These are phyloP conservation scores for Tragulus kanchil DNA, from an alignment of 2,113 vertebrate genomes.

Conservation along the genomic window DNA sequence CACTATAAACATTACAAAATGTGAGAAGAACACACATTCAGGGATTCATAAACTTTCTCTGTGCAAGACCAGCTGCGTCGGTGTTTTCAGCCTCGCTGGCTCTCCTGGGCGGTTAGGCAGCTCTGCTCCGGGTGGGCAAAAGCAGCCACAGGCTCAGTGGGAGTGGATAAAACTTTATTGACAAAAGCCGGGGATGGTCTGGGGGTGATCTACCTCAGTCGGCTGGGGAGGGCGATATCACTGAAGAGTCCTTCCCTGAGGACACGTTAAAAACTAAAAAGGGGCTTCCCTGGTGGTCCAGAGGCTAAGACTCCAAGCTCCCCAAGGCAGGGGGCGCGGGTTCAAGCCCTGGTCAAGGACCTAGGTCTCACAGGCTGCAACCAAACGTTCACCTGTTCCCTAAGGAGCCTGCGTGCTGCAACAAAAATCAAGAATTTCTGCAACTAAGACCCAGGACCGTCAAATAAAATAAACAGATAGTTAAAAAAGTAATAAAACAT, in stretches of 20 bases:
- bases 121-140: neutral
- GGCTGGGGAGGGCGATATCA: neutral
- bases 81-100: neutral
- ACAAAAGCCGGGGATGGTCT: neutral
- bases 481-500: neutral
- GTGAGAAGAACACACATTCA: neutral
- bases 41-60: neutral
- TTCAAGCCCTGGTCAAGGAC: neutral
- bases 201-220: neutral
- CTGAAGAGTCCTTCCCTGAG: neutral
- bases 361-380: neutral
- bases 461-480: neutral
- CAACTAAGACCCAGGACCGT: neutral
- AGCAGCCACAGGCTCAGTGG: too few relatives aligned
- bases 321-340: neutral
- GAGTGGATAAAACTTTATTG: neutral
- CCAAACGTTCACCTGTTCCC: neutral
- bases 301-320: neutral
- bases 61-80: neutral
- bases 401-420: neutral
- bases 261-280: neutral
- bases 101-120: rapidly evolving
- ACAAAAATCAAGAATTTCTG: neutral
- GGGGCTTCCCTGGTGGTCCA: neutral
- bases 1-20: neutral